A percentile compares a stretch with the other conserved stretches of the same genome.
Evolutionary conservation across 2,113 vertebrate genomes (phyloP).

Genomic region (Brienomyrus longianalis): DNA sequence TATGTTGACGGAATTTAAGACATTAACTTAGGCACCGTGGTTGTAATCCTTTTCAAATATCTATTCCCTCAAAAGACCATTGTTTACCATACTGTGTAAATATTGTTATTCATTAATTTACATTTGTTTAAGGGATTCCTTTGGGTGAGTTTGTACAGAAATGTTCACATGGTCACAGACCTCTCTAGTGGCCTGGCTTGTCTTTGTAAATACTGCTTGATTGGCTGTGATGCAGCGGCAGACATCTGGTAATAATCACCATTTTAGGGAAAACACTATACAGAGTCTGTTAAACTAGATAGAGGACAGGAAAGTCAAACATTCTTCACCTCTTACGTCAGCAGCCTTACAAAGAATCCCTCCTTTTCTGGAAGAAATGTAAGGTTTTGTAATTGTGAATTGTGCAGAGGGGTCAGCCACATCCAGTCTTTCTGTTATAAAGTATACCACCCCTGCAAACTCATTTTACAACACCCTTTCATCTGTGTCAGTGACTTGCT

Average conservation of each 20-base stretch:
- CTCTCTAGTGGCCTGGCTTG: background rate
- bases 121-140: background rate
- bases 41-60: background rate
- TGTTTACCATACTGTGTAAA: background rate
- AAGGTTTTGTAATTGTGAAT: conserved; percentile 5
- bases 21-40: background rate
- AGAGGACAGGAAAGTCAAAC: conserved; percentile 13
- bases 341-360: background rate
- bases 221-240: conserved; percentile 10
- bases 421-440: background rate
- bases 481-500: background rate
- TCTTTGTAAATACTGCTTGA: background rate
- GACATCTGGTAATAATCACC: conserved; percentile 44
- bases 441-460: background rate
- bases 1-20: background rate
- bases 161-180: background rate
- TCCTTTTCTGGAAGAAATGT: background rate
- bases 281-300: conserved; percentile 8
- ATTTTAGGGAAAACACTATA: conserved; percentile 34
- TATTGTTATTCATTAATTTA: conserved; percentile 5
- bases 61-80: background rate
- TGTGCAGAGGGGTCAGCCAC: background rate
- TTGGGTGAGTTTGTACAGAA: background rate
- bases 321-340: conserved; percentile 16
- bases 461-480: background rate